A percentile compares a stretch with the other conserved stretches of the same genome.
Evolutionary conservation across 2,113 vertebrate species (phyloP).

Genomic region (Pluvianellus socialis): DNA sequence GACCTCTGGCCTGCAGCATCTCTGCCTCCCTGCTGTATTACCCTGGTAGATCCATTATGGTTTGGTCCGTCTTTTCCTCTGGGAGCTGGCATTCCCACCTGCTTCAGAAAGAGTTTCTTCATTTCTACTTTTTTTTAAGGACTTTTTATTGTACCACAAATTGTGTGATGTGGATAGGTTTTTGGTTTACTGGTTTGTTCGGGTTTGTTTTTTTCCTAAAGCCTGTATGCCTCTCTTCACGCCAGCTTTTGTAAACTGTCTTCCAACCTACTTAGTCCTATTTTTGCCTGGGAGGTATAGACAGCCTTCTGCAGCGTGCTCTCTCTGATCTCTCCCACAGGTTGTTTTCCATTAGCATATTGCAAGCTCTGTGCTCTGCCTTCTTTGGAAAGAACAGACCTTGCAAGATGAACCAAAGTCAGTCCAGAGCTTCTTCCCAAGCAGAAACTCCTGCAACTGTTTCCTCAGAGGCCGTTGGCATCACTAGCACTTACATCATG

Average conservation of each 20-base stretch:
- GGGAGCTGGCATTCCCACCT: background rate
- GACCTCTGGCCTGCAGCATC: background rate
- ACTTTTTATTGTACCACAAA: background rate
- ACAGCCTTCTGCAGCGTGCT: background rate
- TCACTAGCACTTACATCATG: background rate
- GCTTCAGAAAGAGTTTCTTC: background rate
- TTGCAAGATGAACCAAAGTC: background rate
- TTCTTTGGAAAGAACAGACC: background rate
- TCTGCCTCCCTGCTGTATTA: background rate
- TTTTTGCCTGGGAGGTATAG: slow-evolving; percentile 14
- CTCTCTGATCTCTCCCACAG: background rate
- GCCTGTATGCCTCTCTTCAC: background rate
- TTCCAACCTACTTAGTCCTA: background rate
- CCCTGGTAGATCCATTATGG: background rate
- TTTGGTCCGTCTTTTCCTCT: background rate
- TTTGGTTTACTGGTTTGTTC: background rate
- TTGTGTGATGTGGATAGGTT: background rate
- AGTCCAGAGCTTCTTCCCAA: background rate
- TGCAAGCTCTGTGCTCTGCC: background rate
- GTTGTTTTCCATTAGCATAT: background rate
- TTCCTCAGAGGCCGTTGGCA: background rate
- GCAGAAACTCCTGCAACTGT: background rate
- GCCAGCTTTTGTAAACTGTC: background rate
- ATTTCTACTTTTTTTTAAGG: background rate
- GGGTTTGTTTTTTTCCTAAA: background rate